Percentiles rank a stretch among this genome's conserved stretches.
Evolutionary conservation across 1,140 invertebrate genomes (phyloP).

Genomic region (Kradibia gibbosae): DNA sequence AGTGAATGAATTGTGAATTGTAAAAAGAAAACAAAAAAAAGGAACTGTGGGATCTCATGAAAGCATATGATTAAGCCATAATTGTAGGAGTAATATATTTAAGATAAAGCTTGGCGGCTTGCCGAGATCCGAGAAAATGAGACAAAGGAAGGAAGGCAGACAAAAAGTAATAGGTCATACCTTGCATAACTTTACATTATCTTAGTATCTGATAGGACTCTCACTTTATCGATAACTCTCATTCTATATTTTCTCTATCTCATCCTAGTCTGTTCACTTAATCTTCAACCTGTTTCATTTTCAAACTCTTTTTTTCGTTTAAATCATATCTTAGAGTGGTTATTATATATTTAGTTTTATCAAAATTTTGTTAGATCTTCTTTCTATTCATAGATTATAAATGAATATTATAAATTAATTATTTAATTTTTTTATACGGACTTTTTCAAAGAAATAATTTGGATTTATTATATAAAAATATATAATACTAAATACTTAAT

Average conservation of each 20-base stretch:
- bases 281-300: neutral
- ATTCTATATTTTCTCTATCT: neutral
- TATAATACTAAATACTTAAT: no score
- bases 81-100: conserved; percentile 70
- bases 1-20: neutral
- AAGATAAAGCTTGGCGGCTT: conserved; percentile 68
- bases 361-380: no score
- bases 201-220: conserved; percentile 70
- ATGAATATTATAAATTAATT: no score
- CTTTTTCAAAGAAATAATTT: no score
- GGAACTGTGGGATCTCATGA: conserved; percentile 20
- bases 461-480: no score
- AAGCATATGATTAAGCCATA: conserved; percentile 71
- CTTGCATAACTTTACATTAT: conserved; percentile 74
- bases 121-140: conserved; percentile 53
- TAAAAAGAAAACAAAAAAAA: conserved; percentile 7
- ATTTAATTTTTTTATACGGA: no score
- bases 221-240: neutral
- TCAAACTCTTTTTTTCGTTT: neutral
- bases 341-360: no score
- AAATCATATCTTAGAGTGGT: neutral
- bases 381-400: no score
- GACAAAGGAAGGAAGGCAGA: conserved; percentile 53
- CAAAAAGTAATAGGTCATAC: conserved; percentile 62
- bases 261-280: neutral